Percentiles rank a stretch among this genome's conserved stretches.
These are phyloP conservation scores for Polyploca ridens DNA, from an alignment of 2,888 invertebrate genomes.

Conservation along the genomic window DNA sequence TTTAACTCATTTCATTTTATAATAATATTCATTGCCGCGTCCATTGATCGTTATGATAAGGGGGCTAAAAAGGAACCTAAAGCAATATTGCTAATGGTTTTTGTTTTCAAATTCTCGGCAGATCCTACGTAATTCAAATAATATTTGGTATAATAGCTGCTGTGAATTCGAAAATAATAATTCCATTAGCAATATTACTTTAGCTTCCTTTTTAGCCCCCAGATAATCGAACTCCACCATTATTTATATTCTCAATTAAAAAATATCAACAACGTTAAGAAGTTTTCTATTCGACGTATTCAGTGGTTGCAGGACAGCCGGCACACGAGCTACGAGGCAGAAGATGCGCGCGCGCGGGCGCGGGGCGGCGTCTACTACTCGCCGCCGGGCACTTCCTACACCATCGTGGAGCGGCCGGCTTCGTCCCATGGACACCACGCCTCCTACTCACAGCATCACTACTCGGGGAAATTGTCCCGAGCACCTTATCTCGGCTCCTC, in stretches of 20 bases:
- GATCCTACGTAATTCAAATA: no score
- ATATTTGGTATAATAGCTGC: no score
- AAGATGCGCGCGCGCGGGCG: conserved; percentile 79
- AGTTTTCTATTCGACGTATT: conserved; percentile 42
- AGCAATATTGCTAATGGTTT: no score
- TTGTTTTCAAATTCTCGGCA: no score
- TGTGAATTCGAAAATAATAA: no score
- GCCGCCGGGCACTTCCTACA: conserved; percentile 94
- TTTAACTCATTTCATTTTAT: no score
- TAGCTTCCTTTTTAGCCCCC: no score
- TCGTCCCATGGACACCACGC: conserved; percentile 88
- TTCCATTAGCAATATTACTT: no score
- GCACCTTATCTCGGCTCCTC: conserved; percentile 89
- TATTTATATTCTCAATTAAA: not conserved
- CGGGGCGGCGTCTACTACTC: conserved; percentile 92
- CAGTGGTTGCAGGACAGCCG: conserved; percentile 79
- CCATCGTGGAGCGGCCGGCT: conserved; percentile 92
- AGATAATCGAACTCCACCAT: no score
- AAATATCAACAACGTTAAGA: conserved; percentile 2
- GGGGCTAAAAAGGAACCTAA: no score
- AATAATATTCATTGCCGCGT: no score
- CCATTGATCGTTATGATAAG: no score
- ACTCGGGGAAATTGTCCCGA: conserved; percentile 75
- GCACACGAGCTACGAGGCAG: conserved; percentile 80
- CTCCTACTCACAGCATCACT: conserved; percentile 85